phyloP scores from a whole-genome alignment of 2,888 invertebrate genomes.

The Apotomis turbidana region DNA sequence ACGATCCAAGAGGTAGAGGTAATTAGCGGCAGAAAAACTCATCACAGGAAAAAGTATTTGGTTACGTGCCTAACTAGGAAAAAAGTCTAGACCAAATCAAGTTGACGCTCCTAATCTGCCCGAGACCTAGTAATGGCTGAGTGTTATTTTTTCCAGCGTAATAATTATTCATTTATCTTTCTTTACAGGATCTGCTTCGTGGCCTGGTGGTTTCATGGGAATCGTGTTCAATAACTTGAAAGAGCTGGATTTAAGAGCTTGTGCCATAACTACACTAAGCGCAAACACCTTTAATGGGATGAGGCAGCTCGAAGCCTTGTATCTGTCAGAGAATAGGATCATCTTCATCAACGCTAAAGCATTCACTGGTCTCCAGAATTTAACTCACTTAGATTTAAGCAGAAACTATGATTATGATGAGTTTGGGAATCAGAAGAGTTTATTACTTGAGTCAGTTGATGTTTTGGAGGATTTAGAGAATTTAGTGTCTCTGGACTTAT shows the following conservation, averaged over 20 bases:
- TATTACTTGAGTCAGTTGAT: slow-evolving; percentile 50
- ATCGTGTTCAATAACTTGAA: slow-evolving; percentile 63
- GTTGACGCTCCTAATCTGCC: no score
- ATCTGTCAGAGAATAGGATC: slow-evolving; percentile 82
- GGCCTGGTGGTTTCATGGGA: slow-evolving; percentile 60
- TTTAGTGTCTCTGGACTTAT: slow-evolving; percentile 65
- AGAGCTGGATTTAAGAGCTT: slow-evolving; percentile 84
- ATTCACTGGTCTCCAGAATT: slow-evolving; percentile 65
- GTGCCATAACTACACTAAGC: slow-evolving; percentile 76
- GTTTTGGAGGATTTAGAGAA: slow-evolving; percentile 52
- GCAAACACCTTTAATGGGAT: slow-evolving; percentile 73
- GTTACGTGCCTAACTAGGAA: no score
- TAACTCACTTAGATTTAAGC: slow-evolving; percentile 83
- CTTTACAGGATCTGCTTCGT: slow-evolving; percentile 51
- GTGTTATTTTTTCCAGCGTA: background rate
- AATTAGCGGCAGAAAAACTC: no score
- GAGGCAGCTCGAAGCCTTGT: slow-evolving; percentile 73
- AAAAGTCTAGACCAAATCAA: no score
- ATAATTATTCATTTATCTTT: slow-evolving; percentile 10
- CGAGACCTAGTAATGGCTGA: no score
- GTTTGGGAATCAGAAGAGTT: slow-evolving; percentile 44
- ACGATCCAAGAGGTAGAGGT: no score
- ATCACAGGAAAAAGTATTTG: no score
- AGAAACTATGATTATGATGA: slow-evolving; percentile 60
- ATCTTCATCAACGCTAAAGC: slow-evolving; percentile 63